Conservation (phyloP, 1,140 invertebrate species). For the Carposina sasakii region DNA sequence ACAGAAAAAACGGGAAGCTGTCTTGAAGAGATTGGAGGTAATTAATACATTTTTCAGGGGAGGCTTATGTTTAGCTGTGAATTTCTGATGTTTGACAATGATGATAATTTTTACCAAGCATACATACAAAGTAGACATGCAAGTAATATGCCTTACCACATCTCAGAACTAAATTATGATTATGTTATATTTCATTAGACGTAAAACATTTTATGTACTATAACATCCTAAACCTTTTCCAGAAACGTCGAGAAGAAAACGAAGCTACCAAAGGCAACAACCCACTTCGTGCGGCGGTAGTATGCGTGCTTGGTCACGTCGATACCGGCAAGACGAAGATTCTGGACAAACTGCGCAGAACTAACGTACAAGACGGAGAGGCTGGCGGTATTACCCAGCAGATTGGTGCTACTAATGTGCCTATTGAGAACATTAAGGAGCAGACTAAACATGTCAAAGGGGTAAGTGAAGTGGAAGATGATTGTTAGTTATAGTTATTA, state of each 20-base stretch:
- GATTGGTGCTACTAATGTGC: conserved; percentile 99
- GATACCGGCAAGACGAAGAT: conserved; percentile 99
- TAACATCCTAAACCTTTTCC: too few relatives aligned
- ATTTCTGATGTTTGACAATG: background rate
- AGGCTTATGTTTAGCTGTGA: too few relatives aligned
- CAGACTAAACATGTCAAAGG: conserved; percentile 95
- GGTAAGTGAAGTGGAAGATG: too few relatives aligned
- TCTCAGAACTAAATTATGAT: too few relatives aligned
- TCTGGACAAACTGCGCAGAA: conserved; percentile 94
- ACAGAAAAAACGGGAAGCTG: conserved; percentile 74
- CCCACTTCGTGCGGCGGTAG: conserved; percentile 93
- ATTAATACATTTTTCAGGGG: conserved; percentile 3
- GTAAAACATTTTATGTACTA: too few relatives aligned
- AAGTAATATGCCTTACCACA: too few relatives aligned
- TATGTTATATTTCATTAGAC: too few relatives aligned
- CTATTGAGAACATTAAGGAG: conserved; percentile 95
- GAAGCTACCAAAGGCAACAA: conserved; percentile 87
- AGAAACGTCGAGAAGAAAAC: conserved; percentile 87
- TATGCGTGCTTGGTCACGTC: conserved; percentile 99
- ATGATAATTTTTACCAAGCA: too few relatives aligned
- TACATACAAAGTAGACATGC: too few relatives aligned
- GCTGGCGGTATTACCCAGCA: conserved; percentile 99
- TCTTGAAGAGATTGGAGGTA: conserved; percentile 79
- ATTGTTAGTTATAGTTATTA: too few relatives aligned
- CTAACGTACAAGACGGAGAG: conserved; percentile 98